phyloP scores from a whole-genome alignment of 2,797 vertebrate genomes.

The Halcyon leucocephala region DNA sequence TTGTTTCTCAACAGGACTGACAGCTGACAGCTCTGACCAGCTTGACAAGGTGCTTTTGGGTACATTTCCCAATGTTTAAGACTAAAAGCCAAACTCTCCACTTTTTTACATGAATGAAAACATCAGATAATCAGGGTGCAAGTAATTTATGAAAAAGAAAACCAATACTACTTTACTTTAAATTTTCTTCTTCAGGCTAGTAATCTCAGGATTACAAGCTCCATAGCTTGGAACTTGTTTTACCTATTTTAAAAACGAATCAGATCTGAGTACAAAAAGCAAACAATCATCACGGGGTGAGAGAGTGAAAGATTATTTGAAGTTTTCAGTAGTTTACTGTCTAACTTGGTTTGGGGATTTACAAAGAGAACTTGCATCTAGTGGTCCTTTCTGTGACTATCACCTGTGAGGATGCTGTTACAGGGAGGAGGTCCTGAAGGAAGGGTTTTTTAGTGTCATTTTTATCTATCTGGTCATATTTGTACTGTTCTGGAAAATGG shows the following conservation, averaged over 20 bases:
- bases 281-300: neutral
- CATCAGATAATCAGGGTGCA: neutral
- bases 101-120: neutral
- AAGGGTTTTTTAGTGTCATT: neutral
- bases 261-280: neutral
- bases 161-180: neutral
- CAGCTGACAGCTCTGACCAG: conserved; percentile 31
- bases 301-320: neutral
- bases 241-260: neutral
- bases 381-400: neutral
- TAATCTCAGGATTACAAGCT: neutral
- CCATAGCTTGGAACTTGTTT: neutral
- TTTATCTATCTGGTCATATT: neutral
- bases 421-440: neutral
- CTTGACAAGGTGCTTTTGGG: neutral
- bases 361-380: neutral
- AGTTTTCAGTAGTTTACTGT: neutral
- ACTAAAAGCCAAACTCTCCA: neutral
- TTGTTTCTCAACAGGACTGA: conserved; percentile 19
- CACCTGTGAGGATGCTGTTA: neutral
- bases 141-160: neutral
- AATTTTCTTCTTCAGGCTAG: neutral
- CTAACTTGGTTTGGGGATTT: neutral
- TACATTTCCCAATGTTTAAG: neutral
- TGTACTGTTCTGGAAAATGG: neutral